phyloP scores from a whole-genome alignment of 53 echinoderm and acorn worm species.

The Stichopus horrens region DNA sequence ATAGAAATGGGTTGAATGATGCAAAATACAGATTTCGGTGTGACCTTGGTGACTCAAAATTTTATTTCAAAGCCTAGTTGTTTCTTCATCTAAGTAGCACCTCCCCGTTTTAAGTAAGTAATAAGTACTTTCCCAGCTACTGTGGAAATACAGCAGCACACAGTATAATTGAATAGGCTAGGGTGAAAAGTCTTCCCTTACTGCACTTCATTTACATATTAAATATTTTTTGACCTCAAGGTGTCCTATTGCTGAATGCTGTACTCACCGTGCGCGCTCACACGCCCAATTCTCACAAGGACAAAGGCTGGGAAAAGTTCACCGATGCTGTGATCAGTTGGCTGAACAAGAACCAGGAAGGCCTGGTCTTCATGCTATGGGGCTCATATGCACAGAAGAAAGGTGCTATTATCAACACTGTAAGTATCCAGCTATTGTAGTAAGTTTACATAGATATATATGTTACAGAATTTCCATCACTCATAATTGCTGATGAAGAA shows the following conservation, averaged over 20 bases:
- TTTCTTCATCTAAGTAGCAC: background rate
- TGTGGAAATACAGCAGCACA: no score
- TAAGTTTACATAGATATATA: background rate
- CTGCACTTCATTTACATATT: background rate
- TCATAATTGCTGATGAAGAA: no score
- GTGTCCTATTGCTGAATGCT: slow-evolving; percentile 87
- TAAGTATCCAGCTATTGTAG: slow-evolving; percentile 27
- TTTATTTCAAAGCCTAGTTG: no score
- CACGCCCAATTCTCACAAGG: slow-evolving; percentile 92
- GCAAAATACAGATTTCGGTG: no score
- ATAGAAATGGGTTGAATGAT: no score
- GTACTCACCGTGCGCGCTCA: slow-evolving; percentile 88
- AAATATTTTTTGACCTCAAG: slow-evolving; percentile 20
- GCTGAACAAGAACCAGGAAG: slow-evolving; percentile 75
- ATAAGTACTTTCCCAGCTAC: no score
- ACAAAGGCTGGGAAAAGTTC: slow-evolving; percentile 92
- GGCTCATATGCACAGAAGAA: slow-evolving; percentile 97
- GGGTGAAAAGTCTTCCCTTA: no score
- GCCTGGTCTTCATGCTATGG: slow-evolving; percentile 87
- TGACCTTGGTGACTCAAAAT: no score
- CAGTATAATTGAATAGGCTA: no score
- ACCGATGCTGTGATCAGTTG: slow-evolving; percentile 86
- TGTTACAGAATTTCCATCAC: no score
- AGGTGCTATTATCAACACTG: slow-evolving; percentile 79
- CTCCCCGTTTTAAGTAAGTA: background rate